Base-by-base conservation (phyloP, 2,113 vertebrate species). In the Tinamus guttatus region DNA sequence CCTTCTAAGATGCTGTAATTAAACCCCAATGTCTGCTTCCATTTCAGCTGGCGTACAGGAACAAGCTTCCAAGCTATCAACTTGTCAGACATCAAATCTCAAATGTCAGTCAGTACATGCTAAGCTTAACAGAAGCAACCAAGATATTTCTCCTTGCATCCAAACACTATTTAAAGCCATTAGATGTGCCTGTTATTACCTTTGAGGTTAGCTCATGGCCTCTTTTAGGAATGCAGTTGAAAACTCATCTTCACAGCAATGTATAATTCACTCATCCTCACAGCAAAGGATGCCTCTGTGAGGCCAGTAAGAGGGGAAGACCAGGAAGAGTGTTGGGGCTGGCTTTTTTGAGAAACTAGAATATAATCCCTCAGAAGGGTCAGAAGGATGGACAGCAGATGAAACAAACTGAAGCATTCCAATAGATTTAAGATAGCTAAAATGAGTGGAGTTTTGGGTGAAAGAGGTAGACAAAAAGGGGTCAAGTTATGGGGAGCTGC, bases 101-200 rank as follows among this genome's bases (percentile, higher is more conserved):
- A 25, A 71, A 77, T 70, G 14, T 68, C 82, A 92, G 30, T 41
- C 24, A 95, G 59, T 56, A n/a, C 24, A 78, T 45, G 11, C 71
- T 68, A 96, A 93, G 91, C 27, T 30, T 82, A 90, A 94, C 71
- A 85, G 63, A 79, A 90, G 90, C 4, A 2, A 73, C 32, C 47
- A 14, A 91, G 40, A 24, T 73, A 80, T 3, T 40, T 21, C 34
- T 52, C 95, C 60, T 89, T 83, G 18, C 49, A 89, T 76, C 73
- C 80, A 92, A 87, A 92, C 28, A 11, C 17, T 56, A 45, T 54
- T 94, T 70, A 87, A 90, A 89, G 18, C 15, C 56, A 69, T 88
- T 94, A 94, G 34, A 59, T 88, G 75, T 21, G 34, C 68, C 75
- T 92, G 10, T 25, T 81, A 2, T 86, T 94, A 32, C 58, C 76